Evolutionary conservation across 2,113 vertebrate species (phyloP).

Genomic region (Cyphomyrus discorhynchus): DNA sequence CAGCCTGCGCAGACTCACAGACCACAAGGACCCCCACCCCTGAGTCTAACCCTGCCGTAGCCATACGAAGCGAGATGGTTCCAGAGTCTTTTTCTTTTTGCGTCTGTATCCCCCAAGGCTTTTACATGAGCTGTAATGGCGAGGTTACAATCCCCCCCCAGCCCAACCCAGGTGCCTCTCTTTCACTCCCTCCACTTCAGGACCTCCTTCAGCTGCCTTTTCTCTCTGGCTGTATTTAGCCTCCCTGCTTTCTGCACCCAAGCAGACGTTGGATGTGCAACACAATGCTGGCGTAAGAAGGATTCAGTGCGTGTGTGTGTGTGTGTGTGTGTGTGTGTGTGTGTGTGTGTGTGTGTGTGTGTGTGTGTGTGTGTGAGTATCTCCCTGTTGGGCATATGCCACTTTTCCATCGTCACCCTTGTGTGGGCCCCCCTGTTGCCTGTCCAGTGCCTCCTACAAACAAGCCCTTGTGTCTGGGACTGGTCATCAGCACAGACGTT

Average conservation of each 20-base stretch:
- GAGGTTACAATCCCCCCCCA: neutral
- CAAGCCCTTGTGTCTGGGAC: neutral
- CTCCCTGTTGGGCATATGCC: neutral
- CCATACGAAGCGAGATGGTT: neutral
- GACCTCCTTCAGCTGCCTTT: neutral
- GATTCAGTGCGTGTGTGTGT: neutral
- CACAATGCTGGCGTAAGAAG: neutral
- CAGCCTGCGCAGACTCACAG: neutral
- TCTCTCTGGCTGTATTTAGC: neutral
- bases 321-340: conserved; percentile 9
- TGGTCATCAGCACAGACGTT: neutral
- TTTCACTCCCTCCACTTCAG: neutral
- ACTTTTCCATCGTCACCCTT: neutral
- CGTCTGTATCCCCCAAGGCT: neutral
- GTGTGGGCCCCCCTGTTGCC: neutral
- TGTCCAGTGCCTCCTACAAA: neutral
- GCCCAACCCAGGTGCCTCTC: conserved; percentile 20
- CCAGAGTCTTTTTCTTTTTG: neutral
- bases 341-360: neutral
- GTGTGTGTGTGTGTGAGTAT: neutral
- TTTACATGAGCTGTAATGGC: neutral
- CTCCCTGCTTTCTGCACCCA: neutral
- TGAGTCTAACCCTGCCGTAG: neutral
- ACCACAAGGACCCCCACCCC: no score
- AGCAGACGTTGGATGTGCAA: neutral